Percentiles rank a stretch among this genome's conserved stretches.
phyloP scores from a whole-genome alignment of 2,113 vertebrate species.

The Carollia perspicillata region DNA sequence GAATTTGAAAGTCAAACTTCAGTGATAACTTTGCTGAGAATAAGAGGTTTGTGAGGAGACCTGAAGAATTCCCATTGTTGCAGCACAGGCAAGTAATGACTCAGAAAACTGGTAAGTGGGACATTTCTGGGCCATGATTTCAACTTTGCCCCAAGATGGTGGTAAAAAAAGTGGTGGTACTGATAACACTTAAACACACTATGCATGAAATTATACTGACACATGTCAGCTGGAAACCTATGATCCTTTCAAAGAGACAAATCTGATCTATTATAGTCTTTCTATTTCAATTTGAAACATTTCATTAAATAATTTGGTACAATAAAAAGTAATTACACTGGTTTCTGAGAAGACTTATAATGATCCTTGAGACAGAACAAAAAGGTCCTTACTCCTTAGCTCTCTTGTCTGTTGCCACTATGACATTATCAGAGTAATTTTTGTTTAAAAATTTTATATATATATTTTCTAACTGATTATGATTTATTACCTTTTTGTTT shows the following conservation, averaged over 20 bases:
- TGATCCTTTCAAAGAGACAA: background rate
- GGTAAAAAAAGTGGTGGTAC: background rate
- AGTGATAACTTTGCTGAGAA: background rate
- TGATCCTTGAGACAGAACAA: background rate
- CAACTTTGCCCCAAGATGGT: background rate
- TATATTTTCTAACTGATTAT: background rate
- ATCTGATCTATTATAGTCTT: background rate
- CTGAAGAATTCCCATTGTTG: background rate
- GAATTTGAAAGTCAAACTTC: conserved; percentile 10
- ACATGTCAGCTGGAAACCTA: background rate
- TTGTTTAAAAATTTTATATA: background rate
- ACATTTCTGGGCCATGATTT: background rate
- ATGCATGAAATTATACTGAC: background rate
- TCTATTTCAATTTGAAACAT: conserved; percentile 1
- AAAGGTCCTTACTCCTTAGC: background rate
- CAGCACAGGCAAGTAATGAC: background rate
- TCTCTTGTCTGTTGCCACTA: background rate
- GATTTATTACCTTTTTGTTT: background rate
- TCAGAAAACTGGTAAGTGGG: background rate
- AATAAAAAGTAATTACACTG: background rate
- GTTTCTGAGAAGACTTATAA: conserved; percentile 8
- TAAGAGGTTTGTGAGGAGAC: background rate
- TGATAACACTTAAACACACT: background rate
- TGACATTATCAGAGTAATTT: background rate
- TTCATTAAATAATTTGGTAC: conserved; percentile 24